Base-by-base conservation (phyloP, 2,888 invertebrate genomes). In the Cataglyphis rosenhaueri region DNA sequence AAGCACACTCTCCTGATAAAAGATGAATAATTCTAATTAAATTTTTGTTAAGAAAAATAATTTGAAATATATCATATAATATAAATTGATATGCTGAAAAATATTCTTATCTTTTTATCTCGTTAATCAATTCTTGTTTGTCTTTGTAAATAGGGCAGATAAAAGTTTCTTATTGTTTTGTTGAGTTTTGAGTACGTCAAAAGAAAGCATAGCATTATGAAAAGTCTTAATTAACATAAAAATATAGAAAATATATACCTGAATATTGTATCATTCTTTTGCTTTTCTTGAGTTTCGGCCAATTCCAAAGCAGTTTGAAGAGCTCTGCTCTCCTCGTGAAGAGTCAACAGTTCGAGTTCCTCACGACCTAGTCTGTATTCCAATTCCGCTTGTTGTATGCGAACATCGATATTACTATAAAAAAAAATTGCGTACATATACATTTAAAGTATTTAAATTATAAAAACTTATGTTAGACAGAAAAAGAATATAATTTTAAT, bases 341-440 rank as follows among this genome's bases (percentile, higher is more conserved):
- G 95, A 66, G 98, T 97, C 88, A 98, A 95, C 92, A 98, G 95
- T 95, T 98, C 98, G 87, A 98, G 95, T 95, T 98, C 98, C 95
- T 98, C 98, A 65, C 98, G 96, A 0, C 98, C 98, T 88, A 98
- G 95, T 93, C 98, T 97, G 94, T 98, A 98, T 93, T 98, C 98
- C 90, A 98, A 95, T 95, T 98, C 98, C 0, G 98, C 98, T 93
- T 98, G 98, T 92, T 98, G 97, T 93, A 98, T 98, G 88, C 98
- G 96, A 66, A 97, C 97, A 94, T 98, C 98, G 83, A 98, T 98
- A 94, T 98, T 98, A 92, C 98, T 98, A 6, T 35, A 94, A 1
- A 94, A 88, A 88, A 76, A 86, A 88, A 86, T 59, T 44, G n/a
- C 21, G 12, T 18, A 57, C 10, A 71, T 2, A 48, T 0, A 48